phyloP scores from a whole-genome alignment of 1,140 invertebrate species.

The Leptinotarsa texana region DNA sequence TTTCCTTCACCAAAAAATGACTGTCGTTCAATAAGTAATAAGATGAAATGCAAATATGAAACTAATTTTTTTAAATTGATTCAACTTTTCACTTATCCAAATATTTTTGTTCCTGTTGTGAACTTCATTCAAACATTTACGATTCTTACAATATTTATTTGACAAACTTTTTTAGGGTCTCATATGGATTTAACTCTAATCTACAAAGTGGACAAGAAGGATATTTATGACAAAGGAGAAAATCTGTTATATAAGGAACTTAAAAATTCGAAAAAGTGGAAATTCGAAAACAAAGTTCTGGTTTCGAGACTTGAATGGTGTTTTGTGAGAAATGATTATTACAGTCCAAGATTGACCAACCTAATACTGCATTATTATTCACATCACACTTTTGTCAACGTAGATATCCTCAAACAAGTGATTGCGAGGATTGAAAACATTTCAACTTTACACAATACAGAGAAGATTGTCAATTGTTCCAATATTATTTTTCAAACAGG shows the following conservation, averaged over 20 bases:
- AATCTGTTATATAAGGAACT: constrained; percentile 29
- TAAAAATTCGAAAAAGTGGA: constrained; percentile 25
- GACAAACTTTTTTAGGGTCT: constrained; percentile 15
- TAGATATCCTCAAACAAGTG: neutral
- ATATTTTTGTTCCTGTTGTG: too few relatives aligned
- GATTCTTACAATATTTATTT: neutral
- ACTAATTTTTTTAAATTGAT: too few relatives aligned
- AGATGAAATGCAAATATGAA: neutral
- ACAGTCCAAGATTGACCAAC: constrained; percentile 2
- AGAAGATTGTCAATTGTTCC: constrained; percentile 21
- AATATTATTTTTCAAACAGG: constrained; percentile 4
- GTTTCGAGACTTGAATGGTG: neutral
- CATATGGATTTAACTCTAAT: constrained; percentile 22
- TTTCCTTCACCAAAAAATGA: too few relatives aligned
- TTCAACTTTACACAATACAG: constrained; percentile 10
- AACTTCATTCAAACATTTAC: neutral
- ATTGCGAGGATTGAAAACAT: constrained; percentile 14
- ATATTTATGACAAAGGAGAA: constrained; percentile 20
- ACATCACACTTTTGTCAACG: neutral
- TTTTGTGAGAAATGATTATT: constrained; percentile 11
- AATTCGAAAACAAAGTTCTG: constrained; percentile 6
- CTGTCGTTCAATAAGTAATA: too few relatives aligned
- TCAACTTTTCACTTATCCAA: too few relatives aligned
- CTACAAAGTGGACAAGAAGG: constrained; percentile 33
- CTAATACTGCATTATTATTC: neutral